Evolutionary conservation across 2,888 invertebrate genomes (phyloP), one percentile per base, ranked within the genome.

Genomic region (Cheilosia scutellata): DNA sequence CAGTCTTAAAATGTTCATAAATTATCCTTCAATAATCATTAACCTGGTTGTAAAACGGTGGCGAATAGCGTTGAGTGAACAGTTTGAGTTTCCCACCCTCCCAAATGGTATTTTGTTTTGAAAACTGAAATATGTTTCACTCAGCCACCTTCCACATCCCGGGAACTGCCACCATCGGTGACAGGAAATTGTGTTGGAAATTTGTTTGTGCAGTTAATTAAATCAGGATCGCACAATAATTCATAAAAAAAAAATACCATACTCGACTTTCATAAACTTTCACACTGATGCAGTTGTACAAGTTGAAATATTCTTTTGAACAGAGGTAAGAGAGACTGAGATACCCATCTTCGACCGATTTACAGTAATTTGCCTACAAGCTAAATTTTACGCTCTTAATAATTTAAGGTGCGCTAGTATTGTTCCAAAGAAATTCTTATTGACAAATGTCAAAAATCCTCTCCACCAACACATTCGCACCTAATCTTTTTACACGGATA

Each of bases 11-110:
- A 68, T 29, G 37, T 25, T 62, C 57, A 83, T 79, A 83, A 79
- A 79, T 83, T 78, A 79, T 83, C 66, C 29, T 37, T 25, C 68
- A 74, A 78, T 78, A 83, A 71, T 83, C 83, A 74, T 83, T 79
- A 83, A 74, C 74, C 79, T 83, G 83, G 49, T 78, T 83, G 77
- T 72, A 33, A 68, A 68, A 33, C 58, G 58, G 47, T 66, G 57
- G 42, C 16, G 20, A 29, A 16, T n/a, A 53, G n/a, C 5, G 27
- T 3, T 27, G n/a, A 27, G 6, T 6, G 13, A 55, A 31, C 13
- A 27, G 51, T 51, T 2, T 53, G n/a, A 20, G 20, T 31, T n/a
- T 31, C 31, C 55, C 55, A 25, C 29, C 31, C 31, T 20, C 55
- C 31, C 29, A 31, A 20, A 7, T 7, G 5, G 16, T 31, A 6